Base-by-base conservation (phyloP, 1,140 invertebrate species). In the Archivesica marissinica region DNA sequence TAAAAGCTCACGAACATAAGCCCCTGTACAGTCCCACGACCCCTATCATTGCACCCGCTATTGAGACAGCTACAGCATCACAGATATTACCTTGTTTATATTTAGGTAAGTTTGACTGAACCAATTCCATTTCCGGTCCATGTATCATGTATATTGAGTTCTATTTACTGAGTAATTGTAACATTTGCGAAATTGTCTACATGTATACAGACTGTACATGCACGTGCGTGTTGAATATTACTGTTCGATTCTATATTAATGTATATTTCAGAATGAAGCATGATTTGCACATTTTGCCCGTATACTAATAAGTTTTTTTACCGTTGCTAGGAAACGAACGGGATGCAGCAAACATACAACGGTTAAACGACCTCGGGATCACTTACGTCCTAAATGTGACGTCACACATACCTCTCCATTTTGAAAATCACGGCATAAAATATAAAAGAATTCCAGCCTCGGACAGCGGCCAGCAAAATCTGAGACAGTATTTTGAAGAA, bases 401-500 rank as follows among this genome's bases (percentile, higher is more conserved):
- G 87, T 96, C 96, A 89, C 96, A 97, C 91, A 92, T 96, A 88
- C 96, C 97, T 44, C 96, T 95, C 38, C 96, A 96, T 92, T 96
- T 96, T 94, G 95, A 96, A 93, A 94, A 95, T 87, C 94, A 92
- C 87, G 96, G 96, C 30, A 96, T 98, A 89, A 96, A 95, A 56
- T 97, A 97, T 93, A 96, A 97, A 93, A 96, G 97, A 92, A 96
- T 98, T 89, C 97, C 97, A 28, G 97, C 97, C 56, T 95, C 96
- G 33, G 97, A 98, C 94, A 97, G 96, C 54, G 96, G 96, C 15
- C 96, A 97, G 90, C 97, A 98, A 92, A 98, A 98, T 94, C 96
- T 98, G 20, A 97, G 97, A 90, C 97, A 98, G 95, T 98, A 98
- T 95, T 98, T 98, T 94, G 96, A 98, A 91, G 97, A 98, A 93